Evolutionary conservation across 2,888 invertebrate genomes (phyloP).

Genomic region (Parnassius apollo): DNA sequence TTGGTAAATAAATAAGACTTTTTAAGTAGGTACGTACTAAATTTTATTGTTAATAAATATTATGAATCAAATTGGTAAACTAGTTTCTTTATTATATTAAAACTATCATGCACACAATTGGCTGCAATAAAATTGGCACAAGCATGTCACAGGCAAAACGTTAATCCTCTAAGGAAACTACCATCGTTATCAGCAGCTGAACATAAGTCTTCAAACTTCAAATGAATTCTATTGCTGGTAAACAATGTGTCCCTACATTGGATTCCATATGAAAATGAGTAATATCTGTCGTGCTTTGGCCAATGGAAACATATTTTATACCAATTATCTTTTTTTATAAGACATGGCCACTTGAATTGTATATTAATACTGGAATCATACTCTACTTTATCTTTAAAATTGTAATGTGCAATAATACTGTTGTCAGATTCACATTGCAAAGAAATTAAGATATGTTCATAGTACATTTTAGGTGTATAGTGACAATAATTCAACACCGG

Average conservation of each 20-base stretch:
- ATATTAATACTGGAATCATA: slow-evolving; percentile 70
- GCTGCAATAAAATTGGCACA: not conserved
- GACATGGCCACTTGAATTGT: slow-evolving; percentile 63
- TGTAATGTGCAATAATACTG: slow-evolving; percentile 55
- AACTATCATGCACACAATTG: slow-evolving; percentile 1
- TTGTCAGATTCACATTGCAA: slow-evolving; percentile 60
- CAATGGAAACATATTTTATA: slow-evolving; percentile 68
- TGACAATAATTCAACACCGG: slow-evolving; percentile 60
- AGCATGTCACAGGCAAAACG: slow-evolving; percentile 61
- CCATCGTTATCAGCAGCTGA: slow-evolving; percentile 51
- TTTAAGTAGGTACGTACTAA: not conserved
- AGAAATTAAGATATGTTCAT: slow-evolving; percentile 64
- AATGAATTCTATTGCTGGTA: slow-evolving; percentile 54
- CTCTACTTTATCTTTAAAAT: slow-evolving; percentile 61
- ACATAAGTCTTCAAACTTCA: slow-evolving; percentile 69
- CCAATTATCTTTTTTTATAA: slow-evolving; percentile 68
- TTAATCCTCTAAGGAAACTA: slow-evolving; percentile 69
- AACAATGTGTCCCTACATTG: slow-evolving; percentile 61
- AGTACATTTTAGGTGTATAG: slow-evolving; percentile 55
- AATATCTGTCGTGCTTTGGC: slow-evolving; percentile 52
- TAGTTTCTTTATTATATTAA: not conserved
- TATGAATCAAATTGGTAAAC: slow-evolving; percentile 8
- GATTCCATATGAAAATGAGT: slow-evolving; percentile 62
- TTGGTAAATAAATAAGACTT: slow-evolving; percentile 11
- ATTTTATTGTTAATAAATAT: slow-evolving; percentile 15